Percentiles rank a stretch among this genome's conserved stretches.
Conservation (phyloP, 2,797 vertebrate genomes). For the Pangasius djambal region DNA sequence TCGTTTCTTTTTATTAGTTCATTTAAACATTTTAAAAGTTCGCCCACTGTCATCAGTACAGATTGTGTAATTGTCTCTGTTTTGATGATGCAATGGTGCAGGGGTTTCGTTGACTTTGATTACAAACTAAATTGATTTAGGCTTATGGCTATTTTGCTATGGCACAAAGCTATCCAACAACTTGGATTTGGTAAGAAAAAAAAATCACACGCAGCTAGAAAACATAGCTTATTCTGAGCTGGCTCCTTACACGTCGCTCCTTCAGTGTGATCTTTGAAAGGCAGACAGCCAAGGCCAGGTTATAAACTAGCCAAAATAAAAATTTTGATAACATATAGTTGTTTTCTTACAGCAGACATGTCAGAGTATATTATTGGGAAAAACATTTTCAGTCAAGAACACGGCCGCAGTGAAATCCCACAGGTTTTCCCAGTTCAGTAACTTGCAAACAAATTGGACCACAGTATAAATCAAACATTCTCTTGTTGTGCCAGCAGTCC, state of each 20-base stretch:
- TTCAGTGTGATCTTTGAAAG: background rate
- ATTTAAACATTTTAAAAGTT: background rate
- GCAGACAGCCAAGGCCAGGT: background rate
- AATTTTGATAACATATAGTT: constrained; percentile 3
- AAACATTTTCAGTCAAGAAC: background rate
- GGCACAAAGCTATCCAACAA: background rate
- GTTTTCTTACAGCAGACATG: background rate
- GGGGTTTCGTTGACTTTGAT: background rate
- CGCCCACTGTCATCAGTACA: background rate
- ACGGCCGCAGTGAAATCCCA: background rate
- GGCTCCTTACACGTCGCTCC: background rate
- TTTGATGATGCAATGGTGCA: background rate
- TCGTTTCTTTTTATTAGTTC: background rate
- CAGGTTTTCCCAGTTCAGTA: background rate
- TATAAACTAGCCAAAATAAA: background rate
- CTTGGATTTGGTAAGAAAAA: background rate
- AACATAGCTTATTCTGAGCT: background rate
- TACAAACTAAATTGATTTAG: background rate
- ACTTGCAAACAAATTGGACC: background rate
- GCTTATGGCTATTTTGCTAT: background rate
- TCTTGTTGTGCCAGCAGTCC: background rate
- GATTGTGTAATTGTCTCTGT: too few species aligned
- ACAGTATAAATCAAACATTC: background rate
- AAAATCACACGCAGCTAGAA: background rate
- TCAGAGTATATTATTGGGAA: background rate